Evolutionary conservation across 1,140 invertebrate species (phyloP).

Genomic region (Phocides pigmalion): DNA sequence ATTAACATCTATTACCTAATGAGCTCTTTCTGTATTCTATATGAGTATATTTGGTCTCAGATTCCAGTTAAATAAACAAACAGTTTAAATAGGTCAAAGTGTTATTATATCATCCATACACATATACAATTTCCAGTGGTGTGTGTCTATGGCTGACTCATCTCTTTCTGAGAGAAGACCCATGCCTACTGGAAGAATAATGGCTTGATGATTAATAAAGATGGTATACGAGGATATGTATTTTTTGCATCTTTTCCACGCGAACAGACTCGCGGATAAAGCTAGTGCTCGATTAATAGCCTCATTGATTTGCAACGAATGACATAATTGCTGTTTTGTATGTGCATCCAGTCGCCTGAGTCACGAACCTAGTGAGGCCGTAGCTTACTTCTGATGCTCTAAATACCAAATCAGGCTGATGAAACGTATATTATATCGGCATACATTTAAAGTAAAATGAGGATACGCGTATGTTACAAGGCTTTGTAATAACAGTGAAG

Average conservation of each 20-base stretch:
- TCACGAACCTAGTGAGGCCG: conserved; percentile 28
- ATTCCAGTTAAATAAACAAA: conserved; percentile 3
- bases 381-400: conserved; percentile 20
- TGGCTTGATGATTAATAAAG: too few relatives aligned
- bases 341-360: conserved; percentile 28
- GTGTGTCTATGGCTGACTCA: too few relatives aligned
- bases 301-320: conserved; percentile 30
- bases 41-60: too few relatives aligned
- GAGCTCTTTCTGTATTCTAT: too few relatives aligned
- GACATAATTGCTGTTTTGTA: conserved; percentile 34
- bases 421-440: background rate
- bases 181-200: too few relatives aligned
- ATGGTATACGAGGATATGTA: too few relatives aligned
- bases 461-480: background rate
- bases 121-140: conserved; percentile 3
- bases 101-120: background rate
- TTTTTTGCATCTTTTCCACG: too few relatives aligned
- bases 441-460: background rate
- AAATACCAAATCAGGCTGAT: conserved; percentile 12
- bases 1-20: too few relatives aligned
- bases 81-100: conserved; percentile 13
- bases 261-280: too few relatives aligned
- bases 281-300: conserved; percentile 14
- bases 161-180: too few relatives aligned
- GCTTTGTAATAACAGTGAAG: background rate